A percentile compares a stretch with the other conserved stretches of the same genome.
Evolutionary conservation across 2,888 invertebrate genomes (phyloP).

Genomic region (Callyntrura sp.): DNA sequence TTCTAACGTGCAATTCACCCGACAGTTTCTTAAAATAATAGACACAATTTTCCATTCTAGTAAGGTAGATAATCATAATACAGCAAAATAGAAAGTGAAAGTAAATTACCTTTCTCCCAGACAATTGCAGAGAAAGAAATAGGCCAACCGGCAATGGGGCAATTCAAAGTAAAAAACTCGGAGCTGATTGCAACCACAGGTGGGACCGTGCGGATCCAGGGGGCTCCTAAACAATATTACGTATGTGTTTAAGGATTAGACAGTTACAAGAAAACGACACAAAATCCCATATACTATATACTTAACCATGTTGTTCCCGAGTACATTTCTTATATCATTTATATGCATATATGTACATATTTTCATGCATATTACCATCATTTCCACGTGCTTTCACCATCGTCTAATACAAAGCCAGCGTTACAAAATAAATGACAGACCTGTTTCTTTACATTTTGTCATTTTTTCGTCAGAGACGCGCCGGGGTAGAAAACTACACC

Average conservation of each 20-base stretch:
- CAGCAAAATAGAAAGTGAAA: conserved; percentile 58
- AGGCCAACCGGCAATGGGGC: conserved; percentile 86
- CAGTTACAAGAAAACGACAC: conserved; percentile 6
- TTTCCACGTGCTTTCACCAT: background rate
- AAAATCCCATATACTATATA: background rate
- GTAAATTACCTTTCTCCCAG: conserved; percentile 86
- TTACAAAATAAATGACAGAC: conserved; percentile 38
- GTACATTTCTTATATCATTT: no score
- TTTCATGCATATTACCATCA: no score
- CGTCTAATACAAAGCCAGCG: background rate
- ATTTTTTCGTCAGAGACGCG: no score
- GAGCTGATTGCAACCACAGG: conserved; percentile 86
- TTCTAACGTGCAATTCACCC: background rate
- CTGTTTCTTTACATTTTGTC: background rate
- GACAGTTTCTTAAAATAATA: background rate
- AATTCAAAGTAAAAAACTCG: conserved; percentile 85
- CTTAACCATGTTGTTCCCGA: background rate
- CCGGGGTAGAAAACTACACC: no score
- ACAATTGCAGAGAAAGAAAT: conserved; percentile 85
- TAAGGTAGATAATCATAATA: no score
- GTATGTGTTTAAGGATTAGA: conserved; percentile 31
- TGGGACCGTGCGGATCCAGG: conserved; percentile 85
- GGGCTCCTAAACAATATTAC: conserved; percentile 85
- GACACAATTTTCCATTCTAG: conserved; percentile 16
- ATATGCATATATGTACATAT: no score